Conservation (phyloP, 2,888 invertebrate species). For the Mactromeris polynyma region DNA sequence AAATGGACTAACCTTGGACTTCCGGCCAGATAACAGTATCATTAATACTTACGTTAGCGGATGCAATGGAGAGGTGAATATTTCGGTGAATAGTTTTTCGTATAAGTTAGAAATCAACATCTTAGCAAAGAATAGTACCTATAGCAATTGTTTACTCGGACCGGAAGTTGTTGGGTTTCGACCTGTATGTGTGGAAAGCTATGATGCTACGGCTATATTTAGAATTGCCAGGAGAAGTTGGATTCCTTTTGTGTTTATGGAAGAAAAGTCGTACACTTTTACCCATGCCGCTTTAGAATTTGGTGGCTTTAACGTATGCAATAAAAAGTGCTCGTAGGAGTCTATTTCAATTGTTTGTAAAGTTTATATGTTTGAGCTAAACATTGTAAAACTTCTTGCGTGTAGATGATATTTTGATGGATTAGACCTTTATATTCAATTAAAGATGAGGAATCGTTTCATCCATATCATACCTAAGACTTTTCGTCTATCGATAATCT, state of each 20-base stretch:
- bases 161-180: constrained; percentile 77
- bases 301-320: constrained; percentile 77
- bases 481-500: no score
- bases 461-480: no score
- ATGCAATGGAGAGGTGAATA: constrained; percentile 70
- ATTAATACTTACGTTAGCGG: constrained; percentile 64
- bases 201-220: constrained; percentile 70
- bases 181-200: constrained; percentile 77
- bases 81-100: constrained; percentile 59
- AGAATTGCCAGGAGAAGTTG: constrained; percentile 50
- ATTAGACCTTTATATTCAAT: no score
- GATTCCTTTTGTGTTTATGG: constrained; percentile 16
- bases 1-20: constrained; percentile 70
- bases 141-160: constrained; percentile 79
- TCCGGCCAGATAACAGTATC: constrained; percentile 75
- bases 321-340: constrained; percentile 61
- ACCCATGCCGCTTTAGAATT: constrained; percentile 77
- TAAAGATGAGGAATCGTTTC: no score
- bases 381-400: no score
- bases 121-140: constrained; percentile 50
- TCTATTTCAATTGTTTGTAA: no score
- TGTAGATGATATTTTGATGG: no score
- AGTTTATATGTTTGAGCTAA: no score
- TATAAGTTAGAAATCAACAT: constrained; percentile 69
- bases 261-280: constrained; percentile 72